Evolutionary conservation across 2,888 invertebrate species (phyloP).

Genomic region (Odontothrips loti): DNA sequence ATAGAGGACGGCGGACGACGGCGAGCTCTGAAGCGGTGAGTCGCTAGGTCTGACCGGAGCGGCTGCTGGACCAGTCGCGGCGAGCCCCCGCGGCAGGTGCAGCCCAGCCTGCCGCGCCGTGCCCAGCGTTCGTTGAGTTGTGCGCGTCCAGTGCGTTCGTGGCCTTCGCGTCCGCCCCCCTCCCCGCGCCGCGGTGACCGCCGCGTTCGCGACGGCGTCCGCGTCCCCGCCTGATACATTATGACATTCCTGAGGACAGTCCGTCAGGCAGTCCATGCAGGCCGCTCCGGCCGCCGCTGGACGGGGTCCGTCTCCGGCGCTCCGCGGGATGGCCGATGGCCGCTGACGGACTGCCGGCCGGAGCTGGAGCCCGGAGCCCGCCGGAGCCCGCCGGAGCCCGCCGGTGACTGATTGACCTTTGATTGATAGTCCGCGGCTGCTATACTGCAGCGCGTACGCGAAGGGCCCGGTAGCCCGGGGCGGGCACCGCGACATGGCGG

Average conservation of each 20-base stretch:
- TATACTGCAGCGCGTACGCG: too few relatives aligned
- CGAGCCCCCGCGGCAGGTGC: background rate
- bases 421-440: background rate
- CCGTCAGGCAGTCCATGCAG: background rate
- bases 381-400: too few relatives aligned
- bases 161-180: conserved; percentile 10
- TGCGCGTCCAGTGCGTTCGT: background rate
- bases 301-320: background rate
- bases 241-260: conserved; percentile 22
- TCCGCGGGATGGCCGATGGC: background rate
- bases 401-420: conserved; percentile 18
- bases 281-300: background rate
- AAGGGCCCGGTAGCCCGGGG: too few relatives aligned
- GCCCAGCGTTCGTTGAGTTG: background rate
- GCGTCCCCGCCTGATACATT: conserved; percentile 23
- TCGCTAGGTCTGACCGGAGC: background rate
- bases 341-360: background rate
- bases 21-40: too few relatives aligned
- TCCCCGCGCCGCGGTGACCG: background rate
- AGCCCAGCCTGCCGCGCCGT: background rate
- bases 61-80: too few relatives aligned
- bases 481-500: too few relatives aligned
- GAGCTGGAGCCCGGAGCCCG: too few relatives aligned
- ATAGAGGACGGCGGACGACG: too few relatives aligned
- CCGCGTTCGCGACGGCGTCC: background rate